These are phyloP conservation scores for Ctenicera cuprea DNA, from an alignment of 2,888 invertebrate species.

Conservation along the genomic window DNA sequence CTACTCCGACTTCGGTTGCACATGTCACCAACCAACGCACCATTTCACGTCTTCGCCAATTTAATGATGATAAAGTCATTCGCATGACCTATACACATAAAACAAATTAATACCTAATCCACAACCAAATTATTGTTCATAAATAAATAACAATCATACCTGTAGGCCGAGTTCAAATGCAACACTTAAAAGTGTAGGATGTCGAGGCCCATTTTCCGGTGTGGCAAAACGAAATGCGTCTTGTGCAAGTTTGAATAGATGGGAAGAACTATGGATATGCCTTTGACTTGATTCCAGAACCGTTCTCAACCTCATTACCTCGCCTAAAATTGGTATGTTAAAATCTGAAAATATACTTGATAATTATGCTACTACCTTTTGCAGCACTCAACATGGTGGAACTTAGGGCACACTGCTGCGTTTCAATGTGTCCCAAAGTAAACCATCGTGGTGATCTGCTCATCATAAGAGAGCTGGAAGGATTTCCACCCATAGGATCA, in stretches of 20 bases:
- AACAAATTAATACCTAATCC: conserved; percentile 53
- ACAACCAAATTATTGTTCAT: conserved; percentile 36
- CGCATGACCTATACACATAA: conserved; percentile 79
- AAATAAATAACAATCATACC: conserved; percentile 69
- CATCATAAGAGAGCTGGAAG: conserved; percentile 74
- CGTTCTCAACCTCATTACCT: conserved; percentile 81
- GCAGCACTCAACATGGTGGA: conserved; percentile 85
- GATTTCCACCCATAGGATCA: conserved; percentile 74
- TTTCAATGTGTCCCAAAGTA: conserved; percentile 86
- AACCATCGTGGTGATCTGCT: conserved; percentile 85
- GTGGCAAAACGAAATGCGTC: conserved; percentile 90
- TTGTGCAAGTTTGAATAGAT: conserved; percentile 89
- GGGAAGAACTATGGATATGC: conserved; percentile 89
- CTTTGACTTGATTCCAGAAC: conserved; percentile 87
- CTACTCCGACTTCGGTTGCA: conserved; percentile 88
- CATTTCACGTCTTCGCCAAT: conserved; percentile 91
- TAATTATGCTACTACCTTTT: conserved; percentile 72
- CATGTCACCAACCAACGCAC: conserved; percentile 92
- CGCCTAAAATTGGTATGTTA: conserved; percentile 74
- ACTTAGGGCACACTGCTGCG: conserved; percentile 86
- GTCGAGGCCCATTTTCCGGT: conserved; percentile 85
- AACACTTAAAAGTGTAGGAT: conserved; percentile 85
- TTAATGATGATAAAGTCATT: conserved; percentile 87
- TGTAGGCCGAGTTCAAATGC: conserved; percentile 89
- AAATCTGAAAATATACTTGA: conserved; percentile 2